Base-by-base conservation (phyloP, 2,113 vertebrate genomes). In the Coryphaenoides rupestris region DNA sequence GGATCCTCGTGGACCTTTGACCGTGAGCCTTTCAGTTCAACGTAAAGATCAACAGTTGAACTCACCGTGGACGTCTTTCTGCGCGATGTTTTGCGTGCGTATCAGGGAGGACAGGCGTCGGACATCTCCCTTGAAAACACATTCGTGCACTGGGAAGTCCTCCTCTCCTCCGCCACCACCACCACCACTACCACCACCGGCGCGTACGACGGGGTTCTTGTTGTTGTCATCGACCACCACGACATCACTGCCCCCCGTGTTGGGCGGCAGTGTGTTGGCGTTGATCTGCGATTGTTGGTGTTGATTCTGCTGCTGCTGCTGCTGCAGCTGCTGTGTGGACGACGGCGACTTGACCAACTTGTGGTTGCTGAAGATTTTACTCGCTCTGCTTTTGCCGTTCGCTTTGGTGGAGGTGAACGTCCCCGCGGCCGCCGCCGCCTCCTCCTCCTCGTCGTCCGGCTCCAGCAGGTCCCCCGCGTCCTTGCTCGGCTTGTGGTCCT, bases 1-100 rank as follows among this genome's bases (percentile, higher is more conserved):
- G 3, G 21, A 22, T 22, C 5, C 2, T 19, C 22, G 21, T 15
- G 23, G 5, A 15, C 54, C 14, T 53, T 6, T 16, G 17, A 55
- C 21, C 5, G 5, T 21, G 9, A 54, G n/a, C 19, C 3, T 54
- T 40, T 40, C 2, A 40, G 33, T 12, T 7, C 33, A 40, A 40
- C 33, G 7, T 40, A 7, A 40, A 21, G n/a, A 19, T 3, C 54
- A 55, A 61, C 53, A 54, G 58, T 0, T 12, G 4, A 33, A 79
- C 94, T 94, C 83, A 98, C 96, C 96, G 74, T 98, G 96, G 60
- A 90, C 85, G 86, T 99, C 96, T 72, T 99, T 99, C 88, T 97
- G 95, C 21, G 94, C 90, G 80, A 98, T 98, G 69, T 94, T 95
- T 84, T 98, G 96, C 1, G 94, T 98, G 73, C 96, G 92, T 86